Evolutionary conservation across 2,113 vertebrate species (phyloP).

Genomic region (Esox niger): DNA sequence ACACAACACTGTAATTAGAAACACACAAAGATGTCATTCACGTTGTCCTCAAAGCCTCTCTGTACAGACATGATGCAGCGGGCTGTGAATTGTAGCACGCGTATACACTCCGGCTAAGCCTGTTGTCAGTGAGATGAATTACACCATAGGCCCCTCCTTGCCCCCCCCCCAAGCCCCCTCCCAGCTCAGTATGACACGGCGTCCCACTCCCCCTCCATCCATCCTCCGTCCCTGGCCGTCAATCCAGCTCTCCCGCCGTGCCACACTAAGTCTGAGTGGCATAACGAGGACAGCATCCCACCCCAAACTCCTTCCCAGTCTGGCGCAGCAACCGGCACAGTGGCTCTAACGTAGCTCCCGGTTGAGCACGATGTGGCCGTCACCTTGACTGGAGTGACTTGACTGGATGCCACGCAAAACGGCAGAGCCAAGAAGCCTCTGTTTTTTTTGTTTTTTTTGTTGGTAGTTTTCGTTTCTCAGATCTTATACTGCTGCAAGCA

Average conservation of each 20-base stretch:
- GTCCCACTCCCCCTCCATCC: conserved; percentile 30
- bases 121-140: background rate
- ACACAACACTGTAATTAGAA: conserved; percentile 47
- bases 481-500: no score
- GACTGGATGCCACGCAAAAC: no score
- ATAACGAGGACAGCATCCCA: no score
- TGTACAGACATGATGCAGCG: no score
- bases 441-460: no score
- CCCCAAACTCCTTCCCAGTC: no score
- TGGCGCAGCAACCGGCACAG: no score
- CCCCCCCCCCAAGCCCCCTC: background rate
- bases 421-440: no score
- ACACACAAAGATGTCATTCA: conserved; percentile 40
- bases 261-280: background rate
- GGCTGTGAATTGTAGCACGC: conserved; percentile 19
- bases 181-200: conserved; percentile 39
- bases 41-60: conserved; percentile 5
- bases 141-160: background rate
- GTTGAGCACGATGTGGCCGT: no score
- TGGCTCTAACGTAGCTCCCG: no score
- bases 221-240: conserved; percentile 1
- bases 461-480: no score
- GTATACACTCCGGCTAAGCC: conserved; percentile 33
- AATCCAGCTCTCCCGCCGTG: background rate
- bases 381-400: no score